Base-by-base conservation (phyloP, 2,888 invertebrate genomes). In the Hyposoter dolosus region DNA sequence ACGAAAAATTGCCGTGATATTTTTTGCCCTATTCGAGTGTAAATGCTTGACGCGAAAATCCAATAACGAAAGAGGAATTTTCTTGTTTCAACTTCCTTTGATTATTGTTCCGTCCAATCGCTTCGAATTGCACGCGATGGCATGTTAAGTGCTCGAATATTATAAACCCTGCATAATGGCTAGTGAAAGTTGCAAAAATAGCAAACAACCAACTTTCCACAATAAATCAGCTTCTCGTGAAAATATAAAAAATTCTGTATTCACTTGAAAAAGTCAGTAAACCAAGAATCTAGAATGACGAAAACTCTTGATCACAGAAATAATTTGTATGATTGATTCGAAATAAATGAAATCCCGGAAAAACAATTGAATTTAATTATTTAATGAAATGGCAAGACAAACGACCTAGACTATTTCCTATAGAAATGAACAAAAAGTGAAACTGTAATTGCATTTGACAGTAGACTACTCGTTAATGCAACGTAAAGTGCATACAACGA, bases 71-170 rank as follows among this genome's bases (percentile, higher is more conserved):
- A 32, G 2, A 43, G 28, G 28, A 56, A 75, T 75, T 75, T 75
- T 19, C 63, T 75, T 28, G 45, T 63, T 63, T 63, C 32, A 63
- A 56, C 60, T 45, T 40, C 17, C 28, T 35, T 63, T 45, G 1
- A 17, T 75, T 65, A 40, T 69, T 69, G 4, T 66, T 50, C 32
- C 3, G 43, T 66, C 53, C 53, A 43, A 66, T 81, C 53, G 53
- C 65, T 63, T 35, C n/a, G 53, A 43, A 63, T 7, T 28, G 35
- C 1, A 3, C 32, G 23, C 6, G 15, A 12, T 53, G 19, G 23
- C 71, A 47, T 4, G 23, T 45, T 12, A 32, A 56, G 15, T 35
- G 32, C 28, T 47, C 47, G 19, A 43, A 63, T 71, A 79, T 45
- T 72, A 53, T 19, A 19, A 19, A 56, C 2, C 23, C 56, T 56